phyloP scores from a whole-genome alignment of 1,140 invertebrate species.

The Formica selysi region DNA sequence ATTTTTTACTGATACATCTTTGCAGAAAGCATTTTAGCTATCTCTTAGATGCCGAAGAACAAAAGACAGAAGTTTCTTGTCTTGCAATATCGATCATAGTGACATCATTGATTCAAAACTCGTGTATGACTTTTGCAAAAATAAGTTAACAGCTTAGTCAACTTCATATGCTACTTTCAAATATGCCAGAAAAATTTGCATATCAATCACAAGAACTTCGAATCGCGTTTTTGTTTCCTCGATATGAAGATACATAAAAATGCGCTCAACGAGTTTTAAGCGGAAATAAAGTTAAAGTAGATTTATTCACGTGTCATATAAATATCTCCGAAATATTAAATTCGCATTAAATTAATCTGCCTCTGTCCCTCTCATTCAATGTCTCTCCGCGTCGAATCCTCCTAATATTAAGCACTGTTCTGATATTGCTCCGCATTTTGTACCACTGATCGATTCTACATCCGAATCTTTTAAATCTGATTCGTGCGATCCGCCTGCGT shows the following conservation, averaged over 20 bases:
- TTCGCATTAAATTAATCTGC: not conserved
- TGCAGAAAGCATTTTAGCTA: conserved; percentile 16
- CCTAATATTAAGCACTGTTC: conserved; percentile 21
- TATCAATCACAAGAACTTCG: conserved; percentile 20
- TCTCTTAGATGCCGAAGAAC: conserved; percentile 13
- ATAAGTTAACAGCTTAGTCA: conserved; percentile 21
- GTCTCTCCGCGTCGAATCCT: not conserved
- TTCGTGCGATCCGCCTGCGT: conserved; percentile 42
- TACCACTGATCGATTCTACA: conserved; percentile 66
- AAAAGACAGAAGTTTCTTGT: conserved; percentile 42
- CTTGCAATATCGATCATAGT: conserved; percentile 27
- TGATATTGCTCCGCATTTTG: conserved; percentile 57
- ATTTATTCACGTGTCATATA: not conserved
- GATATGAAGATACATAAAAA: not conserved
- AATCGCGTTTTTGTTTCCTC: conserved; percentile 9
- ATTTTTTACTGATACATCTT: conserved; percentile 56
- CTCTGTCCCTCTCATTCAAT: conserved; percentile 14
- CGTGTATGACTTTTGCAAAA: conserved; percentile 12
- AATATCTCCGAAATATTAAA: not conserved
- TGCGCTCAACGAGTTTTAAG: not conserved
- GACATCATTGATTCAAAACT: conserved; percentile 52
- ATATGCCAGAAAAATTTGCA: not conserved
- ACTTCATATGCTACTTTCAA: not conserved
- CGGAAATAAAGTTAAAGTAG: not conserved
- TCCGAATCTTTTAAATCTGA: conserved; percentile 69